phyloP scores from a whole-genome alignment of 2,113 vertebrate genomes.

The Macaca mulatta region DNA sequence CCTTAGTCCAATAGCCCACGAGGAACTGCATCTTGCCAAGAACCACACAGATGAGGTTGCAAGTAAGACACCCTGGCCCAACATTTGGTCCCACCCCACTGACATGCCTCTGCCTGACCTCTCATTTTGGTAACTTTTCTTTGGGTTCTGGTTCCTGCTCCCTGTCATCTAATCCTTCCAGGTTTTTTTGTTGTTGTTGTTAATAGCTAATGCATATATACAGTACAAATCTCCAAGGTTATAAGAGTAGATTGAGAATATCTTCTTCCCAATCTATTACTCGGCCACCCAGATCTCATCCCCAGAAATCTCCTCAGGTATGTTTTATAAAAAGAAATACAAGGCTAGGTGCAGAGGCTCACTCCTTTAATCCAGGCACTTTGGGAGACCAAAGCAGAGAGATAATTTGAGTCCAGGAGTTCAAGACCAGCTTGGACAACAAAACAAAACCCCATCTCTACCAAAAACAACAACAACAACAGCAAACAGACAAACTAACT shows the following conservation, averaged over 20 bases:
- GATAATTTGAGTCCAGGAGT: too few species aligned
- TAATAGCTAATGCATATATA: not conserved
- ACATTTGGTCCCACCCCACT: fast-evolving
- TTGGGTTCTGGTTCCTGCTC: not conserved
- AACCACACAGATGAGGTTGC: not conserved
- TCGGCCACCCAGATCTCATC: not conserved
- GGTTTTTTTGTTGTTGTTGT: not conserved
- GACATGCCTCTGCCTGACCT: not conserved
- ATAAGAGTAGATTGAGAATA: not conserved
- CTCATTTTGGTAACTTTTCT: not conserved
- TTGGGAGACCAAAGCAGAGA: too few species aligned
- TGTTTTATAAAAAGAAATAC: not conserved
- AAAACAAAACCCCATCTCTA: too few species aligned
- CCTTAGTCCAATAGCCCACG: not conserved
- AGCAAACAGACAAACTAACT: too few species aligned
- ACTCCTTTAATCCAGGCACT: too few species aligned
- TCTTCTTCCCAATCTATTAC: not conserved
- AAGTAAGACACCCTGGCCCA: too few species aligned
- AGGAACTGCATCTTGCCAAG: not conserved
- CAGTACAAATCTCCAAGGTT: not conserved
- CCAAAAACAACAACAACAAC: too few species aligned
- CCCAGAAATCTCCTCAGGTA: not conserved
- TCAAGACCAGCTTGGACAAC: too few species aligned
- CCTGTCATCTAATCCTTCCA: not conserved
- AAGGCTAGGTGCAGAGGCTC: too few species aligned